These are phyloP conservation scores for Dromiciops gliroides DNA, from an alignment of 2,113 vertebrate genomes.

Conservation along the genomic window DNA sequence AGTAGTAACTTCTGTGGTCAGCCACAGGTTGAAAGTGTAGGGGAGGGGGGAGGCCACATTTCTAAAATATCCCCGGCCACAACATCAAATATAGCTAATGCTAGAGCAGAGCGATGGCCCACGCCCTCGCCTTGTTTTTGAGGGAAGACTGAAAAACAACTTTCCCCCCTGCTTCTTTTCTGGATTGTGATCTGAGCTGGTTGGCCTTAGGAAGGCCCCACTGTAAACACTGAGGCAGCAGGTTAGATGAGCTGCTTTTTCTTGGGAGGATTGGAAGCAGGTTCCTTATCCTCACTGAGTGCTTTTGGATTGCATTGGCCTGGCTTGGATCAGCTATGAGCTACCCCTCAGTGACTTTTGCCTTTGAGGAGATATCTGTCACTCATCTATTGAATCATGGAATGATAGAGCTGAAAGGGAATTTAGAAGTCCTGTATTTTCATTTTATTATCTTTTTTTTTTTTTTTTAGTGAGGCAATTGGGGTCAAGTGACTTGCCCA, in stretches of 20 bases:
- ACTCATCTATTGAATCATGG: not conserved
- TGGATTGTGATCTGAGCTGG: not conserved
- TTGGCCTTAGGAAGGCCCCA: not conserved
- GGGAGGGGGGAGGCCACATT: constrained; percentile 10
- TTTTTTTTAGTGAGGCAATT: too few relatives aligned
- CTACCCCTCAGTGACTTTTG: not conserved
- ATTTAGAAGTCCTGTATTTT: not conserved
- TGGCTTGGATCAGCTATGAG: not conserved
- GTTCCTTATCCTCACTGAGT: not conserved
- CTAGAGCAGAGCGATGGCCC: fast-evolving
- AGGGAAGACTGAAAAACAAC: constrained; percentile 16
- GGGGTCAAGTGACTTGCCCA: too few relatives aligned
- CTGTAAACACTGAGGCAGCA: not conserved
- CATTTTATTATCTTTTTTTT: not conserved
- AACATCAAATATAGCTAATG: not conserved
- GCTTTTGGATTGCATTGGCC: not conserved
- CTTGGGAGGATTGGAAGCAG: not conserved
- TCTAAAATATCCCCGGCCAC: not conserved
- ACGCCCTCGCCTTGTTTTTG: constrained; percentile 3
- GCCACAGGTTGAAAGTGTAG: constrained; percentile 45
- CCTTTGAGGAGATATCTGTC: not conserved
- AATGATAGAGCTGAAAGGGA: not conserved
- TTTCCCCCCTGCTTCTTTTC: constrained; percentile 32
- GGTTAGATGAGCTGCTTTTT: not conserved
- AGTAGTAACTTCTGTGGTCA: not conserved